Percentiles rank a stretch among this genome's conserved stretches.
Conservation (phyloP, 2,113 vertebrate species). For the Hemiscyllium ocellatum region DNA sequence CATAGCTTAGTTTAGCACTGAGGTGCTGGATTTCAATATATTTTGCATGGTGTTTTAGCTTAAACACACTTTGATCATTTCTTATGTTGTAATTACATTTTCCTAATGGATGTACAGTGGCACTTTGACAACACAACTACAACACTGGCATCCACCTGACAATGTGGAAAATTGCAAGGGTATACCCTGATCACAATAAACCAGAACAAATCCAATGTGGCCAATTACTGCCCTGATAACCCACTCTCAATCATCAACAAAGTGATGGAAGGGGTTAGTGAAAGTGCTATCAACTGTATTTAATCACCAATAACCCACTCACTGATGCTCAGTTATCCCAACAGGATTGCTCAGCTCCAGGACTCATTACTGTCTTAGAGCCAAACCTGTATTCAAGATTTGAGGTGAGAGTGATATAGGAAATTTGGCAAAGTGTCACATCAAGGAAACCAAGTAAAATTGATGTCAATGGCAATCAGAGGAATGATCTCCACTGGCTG, state of each 20-base stretch:
- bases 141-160: not conserved
- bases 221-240: not conserved
- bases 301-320: too few relatives aligned
- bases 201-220: not conserved
- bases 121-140: not conserved
- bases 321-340: not conserved
- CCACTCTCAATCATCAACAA: too few relatives aligned
- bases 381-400: not conserved
- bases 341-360: not conserved
- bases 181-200: not conserved
- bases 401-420: not conserved
- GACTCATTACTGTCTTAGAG: not conserved
- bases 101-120: not conserved
- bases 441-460: not conserved
- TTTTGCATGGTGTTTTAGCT: not conserved
- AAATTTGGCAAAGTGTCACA: not conserved
- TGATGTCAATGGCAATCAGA: not conserved
- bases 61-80: conserved; percentile 3
- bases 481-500: not conserved
- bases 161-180: not conserved
- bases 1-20: not conserved
- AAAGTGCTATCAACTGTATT: too few relatives aligned
- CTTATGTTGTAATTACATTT: not conserved
- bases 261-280: too few relatives aligned
- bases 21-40: not conserved